Conservation (phyloP, 2,888 invertebrate genomes). For the Pseudoips prasinana region DNA sequence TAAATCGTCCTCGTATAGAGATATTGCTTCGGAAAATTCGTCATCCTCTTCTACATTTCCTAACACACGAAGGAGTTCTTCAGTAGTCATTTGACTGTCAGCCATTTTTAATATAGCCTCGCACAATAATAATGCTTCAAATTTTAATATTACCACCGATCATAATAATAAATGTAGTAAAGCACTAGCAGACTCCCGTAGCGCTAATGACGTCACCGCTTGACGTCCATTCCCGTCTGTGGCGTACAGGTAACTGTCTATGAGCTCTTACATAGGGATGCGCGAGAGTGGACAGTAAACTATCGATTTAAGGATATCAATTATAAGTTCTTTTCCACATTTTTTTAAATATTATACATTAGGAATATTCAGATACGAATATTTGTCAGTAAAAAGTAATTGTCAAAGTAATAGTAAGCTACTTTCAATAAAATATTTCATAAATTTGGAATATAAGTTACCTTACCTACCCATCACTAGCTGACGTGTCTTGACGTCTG, state of each 20-base stretch:
- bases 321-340: slow-evolving; percentile 6
- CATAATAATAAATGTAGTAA: slow-evolving; percentile 16
- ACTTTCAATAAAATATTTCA: slow-evolving; percentile 9
- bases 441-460: slow-evolving; percentile 6
- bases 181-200: slow-evolving; percentile 14
- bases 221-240: slow-evolving; percentile 11
- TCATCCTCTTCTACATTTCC: slow-evolving; percentile 11
- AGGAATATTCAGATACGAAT: slow-evolving; percentile 4
- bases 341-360: slow-evolving; percentile 5
- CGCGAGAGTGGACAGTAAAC: slow-evolving; percentile 10
- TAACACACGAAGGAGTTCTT: slow-evolving; percentile 15
- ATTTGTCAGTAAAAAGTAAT: slow-evolving; percentile 4
- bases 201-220: slow-evolving; percentile 14
- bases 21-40: slow-evolving; percentile 8
- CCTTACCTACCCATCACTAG: slow-evolving; percentile 9
- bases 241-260: slow-evolving; percentile 10
- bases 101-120: slow-evolving; percentile 12
- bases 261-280: slow-evolving; percentile 7
- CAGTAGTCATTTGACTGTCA: slow-evolving; percentile 13
- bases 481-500: slow-evolving; percentile 7
- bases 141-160: slow-evolving; percentile 13
- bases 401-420: slow-evolving; percentile 4
- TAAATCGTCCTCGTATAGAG: slow-evolving; percentile 11
- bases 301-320: slow-evolving; percentile 9
- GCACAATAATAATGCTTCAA: slow-evolving; percentile 13